phyloP scores from a whole-genome alignment of 2,888 invertebrate genomes.

The Vesta saturnalis region DNA sequence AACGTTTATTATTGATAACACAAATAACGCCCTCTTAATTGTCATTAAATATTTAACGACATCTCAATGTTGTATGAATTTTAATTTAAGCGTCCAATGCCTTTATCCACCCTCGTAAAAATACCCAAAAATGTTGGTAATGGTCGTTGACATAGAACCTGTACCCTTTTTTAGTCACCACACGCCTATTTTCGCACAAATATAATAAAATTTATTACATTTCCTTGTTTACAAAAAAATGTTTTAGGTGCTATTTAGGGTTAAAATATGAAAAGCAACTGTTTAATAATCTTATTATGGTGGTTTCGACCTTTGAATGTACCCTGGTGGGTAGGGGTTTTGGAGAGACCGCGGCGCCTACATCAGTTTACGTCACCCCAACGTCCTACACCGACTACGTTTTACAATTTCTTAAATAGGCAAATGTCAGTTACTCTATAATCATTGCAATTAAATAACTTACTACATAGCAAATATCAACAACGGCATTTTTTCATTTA shows the following conservation, averaged over 20 bases:
- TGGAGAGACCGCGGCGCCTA: slow-evolving; percentile 48
- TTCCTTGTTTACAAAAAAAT: slow-evolving; percentile 25
- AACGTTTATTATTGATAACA: neutral
- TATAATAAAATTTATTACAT: slow-evolving; percentile 33
- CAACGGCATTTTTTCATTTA: neutral
- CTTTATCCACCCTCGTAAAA: slow-evolving; percentile 3
- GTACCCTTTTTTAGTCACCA: slow-evolving; percentile 13
- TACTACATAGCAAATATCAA: slow-evolving; percentile 10
- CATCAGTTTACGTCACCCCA: slow-evolving; percentile 47
- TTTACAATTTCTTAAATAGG: slow-evolving; percentile 36
- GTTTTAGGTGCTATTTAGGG: slow-evolving; percentile 29
- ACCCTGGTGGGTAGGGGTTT: slow-evolving; percentile 50
- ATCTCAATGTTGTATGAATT: slow-evolving; percentile 4
- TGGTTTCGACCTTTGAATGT: slow-evolving; percentile 48
- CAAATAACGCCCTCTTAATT: slow-evolving; percentile 1
- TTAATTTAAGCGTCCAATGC: neutral
- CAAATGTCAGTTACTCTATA: slow-evolving; percentile 35
- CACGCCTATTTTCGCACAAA: slow-evolving; percentile 28
- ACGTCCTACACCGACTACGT: slow-evolving; percentile 32
- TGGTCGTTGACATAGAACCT: slow-evolving; percentile 22
- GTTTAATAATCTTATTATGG: slow-evolving; percentile 42
- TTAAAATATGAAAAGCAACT: slow-evolving; percentile 32
- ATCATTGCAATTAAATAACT: slow-evolving; percentile 32
- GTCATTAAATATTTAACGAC: slow-evolving; percentile 10
- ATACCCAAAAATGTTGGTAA: slow-evolving; percentile 5